phyloP scores from a whole-genome alignment of 2,797 vertebrate species.

The Lacerta bilineata region DNA sequence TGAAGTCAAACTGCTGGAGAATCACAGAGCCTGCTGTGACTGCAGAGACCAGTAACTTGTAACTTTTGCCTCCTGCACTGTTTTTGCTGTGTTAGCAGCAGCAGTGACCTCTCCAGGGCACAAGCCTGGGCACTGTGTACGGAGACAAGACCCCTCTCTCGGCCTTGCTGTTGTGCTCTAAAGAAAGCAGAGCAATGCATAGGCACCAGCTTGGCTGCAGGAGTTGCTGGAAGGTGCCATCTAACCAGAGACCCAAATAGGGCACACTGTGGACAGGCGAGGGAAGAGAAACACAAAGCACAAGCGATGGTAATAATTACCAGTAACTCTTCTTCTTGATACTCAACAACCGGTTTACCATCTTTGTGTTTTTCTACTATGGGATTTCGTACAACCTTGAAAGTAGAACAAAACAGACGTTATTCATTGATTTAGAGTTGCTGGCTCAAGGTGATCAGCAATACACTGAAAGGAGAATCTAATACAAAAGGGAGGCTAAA shows the following conservation, averaged over 20 bases:
- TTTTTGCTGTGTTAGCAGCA: no score
- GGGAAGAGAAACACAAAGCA: background rate
- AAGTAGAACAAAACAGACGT: slow-evolving; percentile 67
- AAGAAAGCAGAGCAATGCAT: no score
- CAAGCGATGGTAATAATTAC: slow-evolving; percentile 74
- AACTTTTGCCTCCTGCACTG: no score
- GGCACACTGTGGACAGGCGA: background rate
- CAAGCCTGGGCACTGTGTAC: no score
- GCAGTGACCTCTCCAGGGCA: no score
- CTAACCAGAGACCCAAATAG: background rate
- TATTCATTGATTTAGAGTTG: slow-evolving; percentile 28
- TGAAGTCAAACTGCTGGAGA: no score
- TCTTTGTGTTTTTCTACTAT: slow-evolving; percentile 96
- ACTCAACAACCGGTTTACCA: slow-evolving; percentile 92
- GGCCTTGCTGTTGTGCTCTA: no score
- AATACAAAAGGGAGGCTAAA: background rate
- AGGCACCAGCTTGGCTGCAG: no score
- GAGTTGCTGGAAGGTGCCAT: no score
- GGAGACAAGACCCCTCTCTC: no score
- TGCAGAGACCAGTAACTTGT: no score
- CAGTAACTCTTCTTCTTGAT: slow-evolving; percentile 97
- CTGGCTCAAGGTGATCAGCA: background rate
- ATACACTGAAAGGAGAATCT: background rate
- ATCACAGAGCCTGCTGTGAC: no score
- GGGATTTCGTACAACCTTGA: slow-evolving; percentile 95